Evolutionary conservation across 2,113 vertebrate genomes (phyloP), one percentile per base, ranked within the genome.

Genomic region (Hypocryptadius cinnamomeus): DNA sequence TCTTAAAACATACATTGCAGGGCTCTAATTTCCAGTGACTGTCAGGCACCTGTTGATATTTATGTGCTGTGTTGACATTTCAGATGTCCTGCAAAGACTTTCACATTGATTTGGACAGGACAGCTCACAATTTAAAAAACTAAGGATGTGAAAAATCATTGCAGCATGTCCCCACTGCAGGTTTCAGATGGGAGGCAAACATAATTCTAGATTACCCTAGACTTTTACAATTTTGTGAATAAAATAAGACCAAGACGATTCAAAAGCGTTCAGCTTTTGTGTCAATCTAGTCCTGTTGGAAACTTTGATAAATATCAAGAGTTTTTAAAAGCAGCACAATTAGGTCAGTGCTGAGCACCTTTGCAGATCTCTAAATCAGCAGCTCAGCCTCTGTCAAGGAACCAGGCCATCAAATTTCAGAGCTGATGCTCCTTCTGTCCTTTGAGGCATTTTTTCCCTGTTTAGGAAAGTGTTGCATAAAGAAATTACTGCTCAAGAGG

Each of bases 21-120:
- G 51, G 63, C 69, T 93, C 79, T 85, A 54, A 83, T 90, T 91
- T 85, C 56, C 85, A 91, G 13, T 28, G 79, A 35, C 85, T 83
- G 60, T 54, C 92, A 96, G 76, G 39, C 11, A 69, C 39, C 30
- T 93, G 39, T 27, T 91, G 87, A 9, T 88, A 90, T 90, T 91
- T 95, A 85, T 33, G 68, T 69, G 54, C 13, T 77, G 16, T 83
- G 71, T 51, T 95, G 90, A 80, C 63, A 90, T 92, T 93, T 92
- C 56, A 77, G 51, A 47, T 74, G 54, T 83, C 64, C 82, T 87
- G 56, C 68, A 93, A 94, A 83, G 82, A 77, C 50, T 79, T 90
- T 35, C 42, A 47, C 68, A 86, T 90, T 73, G 68, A 94, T 96
- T 88, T 77, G 47, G 79, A 78, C 47, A 70, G 82, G 70, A 85